These are phyloP conservation scores for Pseudococcus longispinus DNA, from an alignment of 2,888 invertebrate genomes.

Conservation along the genomic window DNA sequence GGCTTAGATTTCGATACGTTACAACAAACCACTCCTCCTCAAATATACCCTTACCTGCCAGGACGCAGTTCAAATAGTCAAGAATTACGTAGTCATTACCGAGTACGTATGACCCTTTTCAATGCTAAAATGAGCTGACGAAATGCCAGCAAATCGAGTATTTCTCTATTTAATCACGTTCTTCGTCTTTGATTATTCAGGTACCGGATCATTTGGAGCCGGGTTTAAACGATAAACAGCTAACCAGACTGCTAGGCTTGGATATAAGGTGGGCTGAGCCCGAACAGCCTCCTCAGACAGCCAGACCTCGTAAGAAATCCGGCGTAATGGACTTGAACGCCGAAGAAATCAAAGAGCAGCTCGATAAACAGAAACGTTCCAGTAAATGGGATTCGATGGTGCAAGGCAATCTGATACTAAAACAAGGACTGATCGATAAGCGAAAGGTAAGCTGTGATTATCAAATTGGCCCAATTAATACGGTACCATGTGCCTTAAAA, in stretches of 20 bases:
- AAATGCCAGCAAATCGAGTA: no score
- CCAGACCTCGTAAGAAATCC: constrained; percentile 61
- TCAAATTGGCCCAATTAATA: no score
- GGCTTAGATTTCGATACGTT: constrained; percentile 84
- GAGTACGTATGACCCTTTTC: constrained; percentile 61
- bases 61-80: constrained; percentile 73
- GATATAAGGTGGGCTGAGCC: constrained; percentile 67
- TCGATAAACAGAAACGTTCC: constrained; percentile 73
- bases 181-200: constrained; percentile 55
- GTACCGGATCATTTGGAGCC: constrained; percentile 83
- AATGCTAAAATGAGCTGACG: not conserved
- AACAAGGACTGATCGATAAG: constrained; percentile 93
- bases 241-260: constrained; percentile 77
- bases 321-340: constrained; percentile 72
- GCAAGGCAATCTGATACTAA: constrained; percentile 89
- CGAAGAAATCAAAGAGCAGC: constrained; percentile 60
- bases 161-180: not conserved
- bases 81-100: constrained; percentile 71
- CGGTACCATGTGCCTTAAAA: no score
- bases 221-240: constrained; percentile 83
- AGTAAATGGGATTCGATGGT: constrained; percentile 85
- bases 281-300: constrained; percentile 54
- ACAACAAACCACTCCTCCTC: constrained; percentile 79
- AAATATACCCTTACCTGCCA: constrained; percentile 81
- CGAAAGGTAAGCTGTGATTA: constrained; percentile 69